Evolutionary conservation across 2,113 vertebrate genomes (phyloP), one percentile per base, ranked within the genome.

Genomic region (Epinephelus cyanopodus): DNA sequence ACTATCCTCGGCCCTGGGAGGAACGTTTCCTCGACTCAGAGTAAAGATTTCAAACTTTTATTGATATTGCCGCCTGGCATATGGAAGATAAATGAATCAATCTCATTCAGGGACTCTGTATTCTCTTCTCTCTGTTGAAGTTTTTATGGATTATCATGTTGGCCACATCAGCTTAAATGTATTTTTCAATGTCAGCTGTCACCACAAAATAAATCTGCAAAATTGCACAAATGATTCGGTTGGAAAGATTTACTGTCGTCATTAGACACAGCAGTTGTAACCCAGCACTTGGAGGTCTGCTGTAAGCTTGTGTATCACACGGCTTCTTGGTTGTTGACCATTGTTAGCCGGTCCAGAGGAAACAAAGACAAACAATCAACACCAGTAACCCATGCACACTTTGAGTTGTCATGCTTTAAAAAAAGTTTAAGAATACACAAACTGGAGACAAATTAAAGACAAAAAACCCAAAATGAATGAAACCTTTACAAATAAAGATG

Each of bases 401-500:
- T 23, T 62, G 6, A 47, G 2, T 27, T 77, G 15, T 69, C 57
- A 13, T 64, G 56, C 13, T 25, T 45, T 8, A 45, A 11, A 56
- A 71, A 53, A 9, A 39, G 0, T 19, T 5, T 23, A 3, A 67
- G 17, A 53, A 50, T 4, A 21, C 3, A 1, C 48, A 66, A 52
- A 39, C 52, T 37, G 54, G 42, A 73, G 50, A 79, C 14, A 77
- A 66, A 80, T 62, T 33, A 29, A 62, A 60, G 42, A 39, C 66
- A 61, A 64, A 19, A 39, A 37, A 37, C 6, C 33, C 33, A 37
- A 37, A 37, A 37, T 66, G 21, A n/a, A 33, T 57, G 6, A 62
- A 56, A 37, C 0, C 8, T 12, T 12, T 11, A 37, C 19, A 71
- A 47, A 53, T 62, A 33, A 14, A 61, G 33, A 57, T 80, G 37